These are phyloP conservation scores for Psammodynastes pulverulentus DNA, from an alignment of 2,113 vertebrate species.

Conservation along the genomic window DNA sequence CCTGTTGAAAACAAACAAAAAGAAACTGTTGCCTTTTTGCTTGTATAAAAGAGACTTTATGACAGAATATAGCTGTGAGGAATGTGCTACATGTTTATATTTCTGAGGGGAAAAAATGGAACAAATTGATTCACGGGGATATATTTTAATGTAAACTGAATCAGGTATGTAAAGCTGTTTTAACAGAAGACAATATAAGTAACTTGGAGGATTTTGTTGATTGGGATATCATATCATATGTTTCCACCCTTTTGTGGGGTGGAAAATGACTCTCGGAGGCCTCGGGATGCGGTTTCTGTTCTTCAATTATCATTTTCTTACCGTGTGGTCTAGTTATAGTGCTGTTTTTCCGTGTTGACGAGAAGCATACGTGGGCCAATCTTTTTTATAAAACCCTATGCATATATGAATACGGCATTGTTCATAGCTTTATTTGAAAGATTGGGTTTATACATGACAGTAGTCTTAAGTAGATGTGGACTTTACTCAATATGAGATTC, in stretches of 20 bases:
- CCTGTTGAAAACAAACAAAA: constrained; percentile 74
- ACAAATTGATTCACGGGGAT: constrained; percentile 87
- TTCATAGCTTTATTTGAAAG: constrained; percentile 99
- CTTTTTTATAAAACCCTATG: constrained; percentile 96
- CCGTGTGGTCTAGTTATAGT: constrained; percentile 84
- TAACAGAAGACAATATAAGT: constrained; percentile 82
- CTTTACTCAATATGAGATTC: constrained; percentile 81
- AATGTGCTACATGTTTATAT: constrained; percentile 97
- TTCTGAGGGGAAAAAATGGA: constrained; percentile 80
- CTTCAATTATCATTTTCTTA: constrained; percentile 86
- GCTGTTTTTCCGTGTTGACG: constrained; percentile 87
- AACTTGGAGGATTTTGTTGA: constrained; percentile 82
- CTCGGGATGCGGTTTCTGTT: constrained; percentile 88
- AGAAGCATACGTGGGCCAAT: constrained; percentile 94
- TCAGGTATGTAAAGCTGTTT: constrained; percentile 98
- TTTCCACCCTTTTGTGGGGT: constrained; percentile 74
- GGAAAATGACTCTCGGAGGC: constrained; percentile 90
- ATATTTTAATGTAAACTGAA: constrained; percentile 95
- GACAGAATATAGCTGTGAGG: constrained; percentile 88
- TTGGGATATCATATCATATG: constrained; percentile 77
- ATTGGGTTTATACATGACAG: constrained; percentile 85
- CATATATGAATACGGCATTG: constrained; percentile 99
- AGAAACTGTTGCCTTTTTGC: constrained; percentile 96
- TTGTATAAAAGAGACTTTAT: constrained; percentile 99
- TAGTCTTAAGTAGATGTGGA: constrained; percentile 88